Conservation (phyloP, 2,888 invertebrate species). For the Eueremaeus valkanovi region DNA sequence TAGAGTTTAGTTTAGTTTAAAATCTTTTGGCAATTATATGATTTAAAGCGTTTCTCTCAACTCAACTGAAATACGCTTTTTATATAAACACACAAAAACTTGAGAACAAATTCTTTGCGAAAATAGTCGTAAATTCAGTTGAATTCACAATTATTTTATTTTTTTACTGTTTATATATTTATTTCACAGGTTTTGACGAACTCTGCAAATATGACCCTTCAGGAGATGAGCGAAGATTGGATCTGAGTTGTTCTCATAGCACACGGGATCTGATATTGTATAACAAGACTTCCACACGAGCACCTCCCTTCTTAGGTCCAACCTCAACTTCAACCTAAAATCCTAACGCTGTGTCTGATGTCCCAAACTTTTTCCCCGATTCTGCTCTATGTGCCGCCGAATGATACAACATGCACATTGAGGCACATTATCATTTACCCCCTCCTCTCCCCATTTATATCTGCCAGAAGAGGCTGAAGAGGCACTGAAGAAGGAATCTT, state of each 20-base stretch:
- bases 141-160: neutral
- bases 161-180: slow-evolving; percentile 20
- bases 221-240: neutral
- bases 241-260: slow-evolving; percentile 39
- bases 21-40: neutral
- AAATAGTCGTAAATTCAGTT: neutral
- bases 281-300: neutral
- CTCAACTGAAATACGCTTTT: neutral
- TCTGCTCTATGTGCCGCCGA: slow-evolving; percentile 46
- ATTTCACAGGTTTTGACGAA: slow-evolving; percentile 13
- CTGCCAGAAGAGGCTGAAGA: slow-evolving; percentile 43
- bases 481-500: slow-evolving; percentile 22
- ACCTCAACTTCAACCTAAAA: slow-evolving; percentile 27
- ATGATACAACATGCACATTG: slow-evolving; percentile 47
- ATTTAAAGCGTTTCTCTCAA: neutral
- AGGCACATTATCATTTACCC: slow-evolving; percentile 47
- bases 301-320: slow-evolving; percentile 24
- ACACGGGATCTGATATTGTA: slow-evolving; percentile 39
- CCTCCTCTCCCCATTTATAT: slow-evolving; percentile 46
- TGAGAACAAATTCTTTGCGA: neutral
- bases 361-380: slow-evolving; percentile 43
- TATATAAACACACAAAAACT: neutral
- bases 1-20: neutral
- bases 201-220: neutral
- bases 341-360: slow-evolving; percentile 24